phyloP scores from a whole-genome alignment of 2,888 invertebrate species.

The Kryphioiulus occultus region DNA sequence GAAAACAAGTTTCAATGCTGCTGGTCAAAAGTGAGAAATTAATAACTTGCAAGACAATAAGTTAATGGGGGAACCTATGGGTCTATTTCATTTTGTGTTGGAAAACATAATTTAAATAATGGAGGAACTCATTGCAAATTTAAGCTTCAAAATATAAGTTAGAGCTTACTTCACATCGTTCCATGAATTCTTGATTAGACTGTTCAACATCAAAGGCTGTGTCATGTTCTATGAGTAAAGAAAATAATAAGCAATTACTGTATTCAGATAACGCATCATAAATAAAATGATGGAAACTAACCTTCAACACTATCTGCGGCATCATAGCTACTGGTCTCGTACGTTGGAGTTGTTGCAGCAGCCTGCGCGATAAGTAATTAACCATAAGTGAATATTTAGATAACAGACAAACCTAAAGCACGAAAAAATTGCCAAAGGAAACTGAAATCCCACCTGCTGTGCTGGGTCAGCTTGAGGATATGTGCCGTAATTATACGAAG shows the following conservation, averaged over 20 bases:
- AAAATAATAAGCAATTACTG: conserved; percentile 1
- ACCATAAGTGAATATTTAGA: background rate
- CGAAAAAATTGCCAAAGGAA: background rate
- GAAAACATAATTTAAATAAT: too few species aligned
- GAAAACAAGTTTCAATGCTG: too few species aligned
- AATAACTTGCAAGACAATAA: too few species aligned
- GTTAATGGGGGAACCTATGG: too few species aligned
- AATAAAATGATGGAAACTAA: background rate
- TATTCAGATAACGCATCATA: background rate
- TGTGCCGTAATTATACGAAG: conserved; percentile 47
- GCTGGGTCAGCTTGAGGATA: conserved; percentile 33
- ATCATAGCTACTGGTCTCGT: conserved; percentile 41
- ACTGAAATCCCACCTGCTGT: background rate
- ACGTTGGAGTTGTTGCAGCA: conserved; percentile 39
- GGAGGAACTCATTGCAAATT: too few species aligned
- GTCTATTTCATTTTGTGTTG: too few species aligned
- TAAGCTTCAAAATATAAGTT: background rate
- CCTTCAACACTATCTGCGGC: conserved; percentile 50
- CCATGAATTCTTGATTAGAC: conserved; percentile 51
- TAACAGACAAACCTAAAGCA: background rate
- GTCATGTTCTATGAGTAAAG: conserved; percentile 52
- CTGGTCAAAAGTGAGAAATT: too few species aligned
- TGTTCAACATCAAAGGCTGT: conserved; percentile 49
- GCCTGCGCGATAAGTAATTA: background rate
- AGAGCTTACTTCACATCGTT: conserved; percentile 47